These are phyloP conservation scores for Charina bottae DNA, from an alignment of 2,113 vertebrate species.

Conservation along the genomic window DNA sequence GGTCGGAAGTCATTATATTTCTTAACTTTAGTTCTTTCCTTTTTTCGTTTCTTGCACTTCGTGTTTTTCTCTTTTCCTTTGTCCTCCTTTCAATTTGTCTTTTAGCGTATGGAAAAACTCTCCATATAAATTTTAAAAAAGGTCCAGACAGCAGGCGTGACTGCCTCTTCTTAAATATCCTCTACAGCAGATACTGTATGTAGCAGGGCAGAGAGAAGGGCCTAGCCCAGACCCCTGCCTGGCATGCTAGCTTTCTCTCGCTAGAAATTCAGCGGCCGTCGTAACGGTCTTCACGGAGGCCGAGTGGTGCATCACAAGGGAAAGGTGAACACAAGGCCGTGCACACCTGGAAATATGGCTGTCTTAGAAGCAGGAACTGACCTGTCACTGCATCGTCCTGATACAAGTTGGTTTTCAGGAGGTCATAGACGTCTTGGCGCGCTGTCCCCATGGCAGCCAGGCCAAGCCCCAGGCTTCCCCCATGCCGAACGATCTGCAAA, in stretches of 20 bases:
- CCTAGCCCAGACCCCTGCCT: background rate
- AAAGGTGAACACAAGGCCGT: background rate
- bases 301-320: background rate
- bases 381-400: slow-evolving; percentile 99
- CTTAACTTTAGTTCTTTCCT: too few species aligned
- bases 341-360: background rate
- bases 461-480: slow-evolving; percentile 92
- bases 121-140: too few species aligned
- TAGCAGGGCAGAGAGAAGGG: background rate
- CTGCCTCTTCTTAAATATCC: background rate
- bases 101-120: too few species aligned
- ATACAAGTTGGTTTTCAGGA: slow-evolving; percentile 97
- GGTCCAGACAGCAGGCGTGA: background rate
- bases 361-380: slow-evolving; percentile 63
- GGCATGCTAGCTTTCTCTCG: background rate
- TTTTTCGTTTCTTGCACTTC: too few species aligned
- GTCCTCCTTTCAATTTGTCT: too few species aligned
- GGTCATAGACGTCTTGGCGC: slow-evolving; percentile 95
- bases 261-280: background rate
- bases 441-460: slow-evolving; percentile 96
- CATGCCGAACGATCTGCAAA: slow-evolving; percentile 94
- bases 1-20: background rate
- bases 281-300: background rate
- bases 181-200: too few species aligned
- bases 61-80: too few species aligned